Percentiles rank a stretch among this genome's conserved stretches.
phyloP scores from a whole-genome alignment of 2,113 vertebrate species.

The Oryzias celebensis region DNA sequence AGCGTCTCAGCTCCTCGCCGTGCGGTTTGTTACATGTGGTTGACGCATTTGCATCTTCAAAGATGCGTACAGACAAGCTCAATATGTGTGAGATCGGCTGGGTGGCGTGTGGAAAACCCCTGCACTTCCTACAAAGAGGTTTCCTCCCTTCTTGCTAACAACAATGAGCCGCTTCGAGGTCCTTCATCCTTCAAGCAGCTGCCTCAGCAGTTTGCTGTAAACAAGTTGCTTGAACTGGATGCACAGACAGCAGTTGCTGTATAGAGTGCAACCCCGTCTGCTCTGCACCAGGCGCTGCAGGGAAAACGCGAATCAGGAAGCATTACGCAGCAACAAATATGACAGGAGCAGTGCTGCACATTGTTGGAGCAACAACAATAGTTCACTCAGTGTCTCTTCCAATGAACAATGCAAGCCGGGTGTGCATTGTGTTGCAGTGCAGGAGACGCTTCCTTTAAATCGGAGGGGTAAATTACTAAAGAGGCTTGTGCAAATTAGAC shows the following conservation, averaged over 20 bases:
- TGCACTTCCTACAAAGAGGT: slow-evolving; percentile 50
- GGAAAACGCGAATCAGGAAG: slow-evolving; percentile 62
- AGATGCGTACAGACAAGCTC: slow-evolving; percentile 71
- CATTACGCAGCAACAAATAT: slow-evolving; percentile 65
- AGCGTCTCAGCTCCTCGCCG: slow-evolving; percentile 56
- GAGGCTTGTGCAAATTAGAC: slow-evolving; percentile 66
- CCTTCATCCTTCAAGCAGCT: slow-evolving; percentile 60
- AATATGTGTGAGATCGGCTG: slow-evolving; percentile 70
- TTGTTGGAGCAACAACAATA: slow-evolving; percentile 62
- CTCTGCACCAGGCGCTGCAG: slow-evolving; percentile 45
- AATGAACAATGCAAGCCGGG: slow-evolving; percentile 65
- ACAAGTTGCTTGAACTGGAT: slow-evolving; percentile 60
- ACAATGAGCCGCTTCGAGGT: slow-evolving; percentile 21
- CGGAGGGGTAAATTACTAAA: slow-evolving; percentile 66
- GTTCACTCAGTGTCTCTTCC: slow-evolving; percentile 71
- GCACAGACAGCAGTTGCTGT: slow-evolving; percentile 38
- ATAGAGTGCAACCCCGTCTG: slow-evolving; percentile 17
- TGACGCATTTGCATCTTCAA: slow-evolving; percentile 76
- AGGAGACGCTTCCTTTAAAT: slow-evolving; percentile 61
- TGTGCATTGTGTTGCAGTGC: slow-evolving; percentile 62
- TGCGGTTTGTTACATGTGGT: slow-evolving; percentile 71
- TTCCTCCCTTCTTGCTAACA: slow-evolving; percentile 42
- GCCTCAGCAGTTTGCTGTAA: slow-evolving; percentile 45
- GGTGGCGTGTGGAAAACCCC: slow-evolving; percentile 67
- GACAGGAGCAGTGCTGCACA: slow-evolving; percentile 62